Evolutionary conservation across 2,888 invertebrate genomes (phyloP), one percentile per base, ranked within the genome.

Genomic region (Clivina fossor): DNA sequence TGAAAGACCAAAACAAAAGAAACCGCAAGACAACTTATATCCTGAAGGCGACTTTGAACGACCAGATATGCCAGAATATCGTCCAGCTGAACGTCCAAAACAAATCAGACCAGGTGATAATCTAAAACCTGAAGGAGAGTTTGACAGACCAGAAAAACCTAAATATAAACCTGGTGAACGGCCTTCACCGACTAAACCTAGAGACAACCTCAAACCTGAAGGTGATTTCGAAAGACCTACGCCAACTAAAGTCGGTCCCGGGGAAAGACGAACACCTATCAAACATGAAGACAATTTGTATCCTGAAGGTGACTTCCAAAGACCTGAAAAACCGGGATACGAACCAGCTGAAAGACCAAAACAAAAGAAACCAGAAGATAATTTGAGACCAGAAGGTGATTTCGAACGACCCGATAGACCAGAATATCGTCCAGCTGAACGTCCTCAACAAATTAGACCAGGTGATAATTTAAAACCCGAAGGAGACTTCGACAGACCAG

Each of bases 161-260:
- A 49, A 54, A 35, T 62, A 61, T 41, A 65, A 64, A 7, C 74
- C 74, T 0, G 73, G 66, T 16, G 76, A 78, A 59, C 71, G 74
- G 62, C 60, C 76, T 54, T 68, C 69, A 20, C 76, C 74, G 0
- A 74, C 72, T 32, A 76, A 69, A 56, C 80, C 75, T 0, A 0
- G 81, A 78, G 62, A 75, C 75, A 85, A 86, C 68, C 70, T 85
- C 3, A 68, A 78, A 56, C 77, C 80, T 2, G 83, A 84, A 71
- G 83, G 80, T 9, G 78, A 79, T 0, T 81, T 82, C 32, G 72
- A 76, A 56, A 62, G 69, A 20, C 68, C 62, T 1, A 53, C 53
- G 63, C 61, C 51, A 47, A 43, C 62, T 3, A 58, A 61, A 33
- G 63, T 60, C 43, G 56, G 61, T 22, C 72, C 74, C 1, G 70